These are phyloP conservation scores for Oasisia sp. DNA, from an alignment of 2,888 invertebrate species.

Conservation along the genomic window DNA sequence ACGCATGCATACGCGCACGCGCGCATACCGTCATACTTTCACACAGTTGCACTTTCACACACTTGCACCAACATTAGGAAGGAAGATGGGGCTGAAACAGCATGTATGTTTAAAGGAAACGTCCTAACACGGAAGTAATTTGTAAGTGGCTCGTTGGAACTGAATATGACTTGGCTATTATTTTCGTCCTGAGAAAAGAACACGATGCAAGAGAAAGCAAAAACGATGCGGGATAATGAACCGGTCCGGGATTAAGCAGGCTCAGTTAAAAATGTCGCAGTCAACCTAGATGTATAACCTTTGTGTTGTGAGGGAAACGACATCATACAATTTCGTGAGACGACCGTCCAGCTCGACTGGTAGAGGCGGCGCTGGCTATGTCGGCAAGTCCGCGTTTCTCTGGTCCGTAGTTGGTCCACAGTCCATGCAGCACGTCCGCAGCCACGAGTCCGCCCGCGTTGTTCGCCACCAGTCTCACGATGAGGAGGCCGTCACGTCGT, in stretches of 20 bases:
- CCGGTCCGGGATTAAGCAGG: background rate
- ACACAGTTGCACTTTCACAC: background rate
- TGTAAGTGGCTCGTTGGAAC: too few species aligned
- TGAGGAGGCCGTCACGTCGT: constrained; percentile 39
- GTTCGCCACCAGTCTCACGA: constrained; percentile 36
- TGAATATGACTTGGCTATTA: too few species aligned
- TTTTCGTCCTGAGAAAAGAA: background rate
- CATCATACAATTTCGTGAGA: constrained; percentile 12
- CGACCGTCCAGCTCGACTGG: background rate
- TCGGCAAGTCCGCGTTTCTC: constrained; percentile 32
- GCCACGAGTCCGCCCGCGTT: constrained; percentile 41
- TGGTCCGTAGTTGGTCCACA: constrained; percentile 42
- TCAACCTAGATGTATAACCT: background rate
- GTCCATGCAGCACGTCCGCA: constrained; percentile 41
- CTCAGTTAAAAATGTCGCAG: background rate
- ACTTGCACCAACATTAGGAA: background rate
- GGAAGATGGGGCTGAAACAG: too few species aligned
- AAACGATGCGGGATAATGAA: background rate
- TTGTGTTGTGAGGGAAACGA: constrained; percentile 17
- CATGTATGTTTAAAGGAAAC: too few species aligned
- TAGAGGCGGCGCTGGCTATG: background rate
- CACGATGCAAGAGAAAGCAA: background rate
- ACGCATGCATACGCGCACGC: background rate
- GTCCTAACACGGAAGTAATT: too few species aligned
- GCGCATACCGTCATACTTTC: background rate